Evolutionary conservation across 2,888 invertebrate genomes (phyloP).

Genomic region (Beris chalybata): DNA sequence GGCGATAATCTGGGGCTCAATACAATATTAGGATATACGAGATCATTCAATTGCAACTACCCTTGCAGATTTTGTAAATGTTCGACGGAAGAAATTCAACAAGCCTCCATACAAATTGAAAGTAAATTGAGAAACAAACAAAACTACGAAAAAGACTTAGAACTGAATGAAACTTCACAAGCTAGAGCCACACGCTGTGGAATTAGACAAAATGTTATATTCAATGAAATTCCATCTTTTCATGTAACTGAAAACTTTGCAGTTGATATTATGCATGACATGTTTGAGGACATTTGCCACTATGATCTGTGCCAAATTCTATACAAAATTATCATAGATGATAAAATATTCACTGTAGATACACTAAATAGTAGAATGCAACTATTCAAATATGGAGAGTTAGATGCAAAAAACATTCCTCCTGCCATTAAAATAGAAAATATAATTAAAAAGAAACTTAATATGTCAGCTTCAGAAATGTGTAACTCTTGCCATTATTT

Average conservation of each 20-base stretch:
- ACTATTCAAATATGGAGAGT: conserved; percentile 25
- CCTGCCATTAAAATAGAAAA: conserved; percentile 9
- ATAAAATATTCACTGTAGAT: conserved; percentile 24
- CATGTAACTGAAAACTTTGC: conserved; percentile 23
- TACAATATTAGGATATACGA: conserved; percentile 17
- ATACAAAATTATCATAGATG: conserved; percentile 17
- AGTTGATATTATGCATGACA: conserved; percentile 34
- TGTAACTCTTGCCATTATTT: conserved; percentile 25
- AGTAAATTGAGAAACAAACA: background rate
- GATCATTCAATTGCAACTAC: conserved; percentile 19
- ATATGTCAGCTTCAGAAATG: conserved; percentile 25
- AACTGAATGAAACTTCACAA: background rate
- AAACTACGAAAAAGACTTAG: conserved; percentile 18
- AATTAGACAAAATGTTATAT: conserved; percentile 24
- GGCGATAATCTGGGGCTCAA: conserved; percentile 32
- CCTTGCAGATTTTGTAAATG: conserved; percentile 23
- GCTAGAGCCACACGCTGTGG: conserved; percentile 10
- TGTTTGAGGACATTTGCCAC: conserved; percentile 32
- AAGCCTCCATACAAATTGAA: conserved; percentile 1
- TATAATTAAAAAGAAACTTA: conserved; percentile 21
- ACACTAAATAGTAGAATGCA: conserved; percentile 25
- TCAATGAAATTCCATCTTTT: conserved; percentile 29
- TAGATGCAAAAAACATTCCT: conserved; percentile 23
- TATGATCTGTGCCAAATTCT: conserved; percentile 31
- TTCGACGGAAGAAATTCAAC: conserved; percentile 7